A percentile compares a stretch with the other conserved stretches of the same genome.
phyloP scores from a whole-genome alignment of 2,797 vertebrate species.

The Onychomys arenicola region DNA sequence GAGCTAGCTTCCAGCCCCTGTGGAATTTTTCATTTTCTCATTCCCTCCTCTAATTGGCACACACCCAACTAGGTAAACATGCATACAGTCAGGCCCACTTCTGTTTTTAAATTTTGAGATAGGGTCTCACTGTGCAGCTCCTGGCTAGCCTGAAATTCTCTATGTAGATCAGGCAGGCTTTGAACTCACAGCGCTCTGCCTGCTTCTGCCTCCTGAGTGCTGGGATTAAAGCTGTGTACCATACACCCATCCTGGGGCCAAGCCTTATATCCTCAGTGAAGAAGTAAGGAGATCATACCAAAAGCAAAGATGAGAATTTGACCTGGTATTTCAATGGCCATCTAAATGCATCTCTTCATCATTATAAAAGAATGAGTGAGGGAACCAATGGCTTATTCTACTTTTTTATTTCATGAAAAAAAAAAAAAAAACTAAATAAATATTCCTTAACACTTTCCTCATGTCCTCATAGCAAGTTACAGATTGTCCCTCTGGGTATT shows the following conservation, averaged over 20 bases:
- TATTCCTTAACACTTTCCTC: background rate
- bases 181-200: background rate
- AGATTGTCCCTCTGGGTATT: background rate
- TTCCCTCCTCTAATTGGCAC: background rate
- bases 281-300: background rate
- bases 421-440: background rate
- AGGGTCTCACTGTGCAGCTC: background rate
- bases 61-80: background rate
- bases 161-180: background rate
- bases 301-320: slow-evolving; percentile 13
- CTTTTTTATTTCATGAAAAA: background rate
- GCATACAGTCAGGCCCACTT: background rate
- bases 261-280: background rate
- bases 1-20: background rate
- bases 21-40: background rate
- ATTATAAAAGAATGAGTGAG: slow-evolving; percentile 1
- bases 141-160: background rate
- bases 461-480: background rate
- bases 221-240: background rate
- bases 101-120: background rate
- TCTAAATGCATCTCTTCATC: background rate
- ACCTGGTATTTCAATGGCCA: background rate
- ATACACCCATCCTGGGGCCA: background rate
- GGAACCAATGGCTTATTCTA: background rate
- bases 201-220: background rate